Evolutionary conservation across 2,113 vertebrate species (phyloP).

Genomic region (Channa maculata): DNA sequence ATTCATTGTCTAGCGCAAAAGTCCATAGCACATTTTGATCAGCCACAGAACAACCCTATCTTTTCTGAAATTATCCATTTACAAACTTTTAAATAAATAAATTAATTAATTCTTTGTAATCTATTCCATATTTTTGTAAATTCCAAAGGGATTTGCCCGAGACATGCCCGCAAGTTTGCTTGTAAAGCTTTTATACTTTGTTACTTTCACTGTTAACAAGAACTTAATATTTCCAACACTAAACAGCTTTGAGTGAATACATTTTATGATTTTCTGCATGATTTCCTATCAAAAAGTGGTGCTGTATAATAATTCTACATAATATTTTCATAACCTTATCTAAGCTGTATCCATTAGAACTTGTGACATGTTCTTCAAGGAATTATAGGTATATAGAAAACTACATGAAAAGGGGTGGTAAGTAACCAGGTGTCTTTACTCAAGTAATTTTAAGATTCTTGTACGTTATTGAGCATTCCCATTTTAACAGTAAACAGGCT

Average conservation of each 20-base stretch:
- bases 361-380: too few species aligned
- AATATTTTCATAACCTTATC: too few species aligned
- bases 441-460: too few species aligned
- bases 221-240: neutral
- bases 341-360: too few species aligned
- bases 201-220: slow-evolving; percentile 39
- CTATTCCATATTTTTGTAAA: neutral
- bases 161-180: neutral
- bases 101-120: neutral
- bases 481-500: too few species aligned
- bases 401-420: too few species aligned
- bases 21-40: neutral
- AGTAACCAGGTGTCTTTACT: too few species aligned
- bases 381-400: too few species aligned
- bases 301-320: neutral
- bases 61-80: neutral
- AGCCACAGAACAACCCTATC: neutral
- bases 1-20: neutral
- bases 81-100: neutral
- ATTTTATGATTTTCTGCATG: neutral
- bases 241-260: slow-evolving; percentile 12
- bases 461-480: too few species aligned
- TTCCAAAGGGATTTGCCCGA: neutral
- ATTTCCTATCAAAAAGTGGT: neutral
- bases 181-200: slow-evolving; percentile 25